Evolutionary conservation across 2,797 vertebrate genomes (phyloP), one percentile per base, ranked within the genome.

Genomic region (Pitangus sulphuratus): DNA sequence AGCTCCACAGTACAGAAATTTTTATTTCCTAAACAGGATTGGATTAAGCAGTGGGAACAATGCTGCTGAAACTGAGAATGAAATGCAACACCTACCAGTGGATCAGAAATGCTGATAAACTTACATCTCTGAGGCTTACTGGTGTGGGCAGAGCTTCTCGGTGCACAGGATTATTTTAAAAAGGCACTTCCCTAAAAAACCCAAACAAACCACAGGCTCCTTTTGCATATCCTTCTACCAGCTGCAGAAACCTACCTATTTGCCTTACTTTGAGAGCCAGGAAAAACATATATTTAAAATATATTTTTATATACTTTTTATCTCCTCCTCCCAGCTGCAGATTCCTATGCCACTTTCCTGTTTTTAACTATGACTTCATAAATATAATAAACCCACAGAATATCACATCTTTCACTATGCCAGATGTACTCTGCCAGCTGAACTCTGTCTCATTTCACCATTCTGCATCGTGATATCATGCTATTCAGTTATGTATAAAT

Each of bases 181-280:
- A 95, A 90, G 81, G 82, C 61, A 78, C 80, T 94, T 95, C 65
- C 66, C 71, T 94, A 90, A 90, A 96, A 88, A 89, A 81, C 2
- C 21, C 57, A 91, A 96, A 82, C 31, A 45, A 92, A 48, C 44
- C 60, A 77, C 64, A 90, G n/a, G 33, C 71, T 93, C 10, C 77
- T 93, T 96, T 87, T 89, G 82, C 65, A 94, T 54, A 94, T 86
- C 92, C 82, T 95, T 84, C 87, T 90, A 81, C 87, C 64, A 78
- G 68, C 40, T 92, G 62, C 76, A 95, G 89, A 96, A 96, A 78
- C 30, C 80, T 77, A 69, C 50, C 62, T 90, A 44, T 65, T 60
- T 85, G 79, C 24, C 74, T 72, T 83, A 79, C 51, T 92, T 87
- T 54, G 53, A 92, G 12, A 68, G 70, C 18, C 81, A 95, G 68